These are phyloP conservation scores for Bombus waltoni DNA, from an alignment of 1,140 invertebrate species.

Conservation along the genomic window DNA sequence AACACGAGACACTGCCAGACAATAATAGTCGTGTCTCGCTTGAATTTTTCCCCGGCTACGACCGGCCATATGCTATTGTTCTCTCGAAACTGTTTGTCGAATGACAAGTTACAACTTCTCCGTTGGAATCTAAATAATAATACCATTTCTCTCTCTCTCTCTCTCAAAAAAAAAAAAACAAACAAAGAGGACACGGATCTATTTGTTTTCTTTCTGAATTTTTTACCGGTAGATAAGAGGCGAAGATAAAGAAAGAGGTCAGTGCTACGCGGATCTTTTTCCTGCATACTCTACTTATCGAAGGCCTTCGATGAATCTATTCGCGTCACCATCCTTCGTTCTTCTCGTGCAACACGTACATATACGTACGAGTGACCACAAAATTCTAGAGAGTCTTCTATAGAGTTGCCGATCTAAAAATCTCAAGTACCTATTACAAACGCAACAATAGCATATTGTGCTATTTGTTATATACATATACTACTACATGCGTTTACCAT, in stretches of 20 bases:
- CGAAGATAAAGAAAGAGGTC: neutral
- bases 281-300: too few species aligned
- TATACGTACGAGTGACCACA: too few species aligned
- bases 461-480: too few species aligned
- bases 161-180: too few species aligned
- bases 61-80: constrained; percentile 3
- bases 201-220: neutral
- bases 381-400: too few species aligned
- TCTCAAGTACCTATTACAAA: too few species aligned
- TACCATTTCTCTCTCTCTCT: neutral
- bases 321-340: too few species aligned
- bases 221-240: neutral
- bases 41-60: neutral
- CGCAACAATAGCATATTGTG: too few species aligned
- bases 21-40: constrained; percentile 20
- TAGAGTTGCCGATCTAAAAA: too few species aligned
- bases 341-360: too few species aligned
- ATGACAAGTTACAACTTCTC: neutral
- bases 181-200: neutral
- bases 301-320: too few species aligned
- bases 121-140: constrained; percentile 19
- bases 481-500: too few species aligned
- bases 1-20: constrained; percentile 15
- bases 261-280: neutral
- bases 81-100: neutral